Base-by-base conservation (phyloP, 2,888 invertebrate species). In the Leucania comma region DNA sequence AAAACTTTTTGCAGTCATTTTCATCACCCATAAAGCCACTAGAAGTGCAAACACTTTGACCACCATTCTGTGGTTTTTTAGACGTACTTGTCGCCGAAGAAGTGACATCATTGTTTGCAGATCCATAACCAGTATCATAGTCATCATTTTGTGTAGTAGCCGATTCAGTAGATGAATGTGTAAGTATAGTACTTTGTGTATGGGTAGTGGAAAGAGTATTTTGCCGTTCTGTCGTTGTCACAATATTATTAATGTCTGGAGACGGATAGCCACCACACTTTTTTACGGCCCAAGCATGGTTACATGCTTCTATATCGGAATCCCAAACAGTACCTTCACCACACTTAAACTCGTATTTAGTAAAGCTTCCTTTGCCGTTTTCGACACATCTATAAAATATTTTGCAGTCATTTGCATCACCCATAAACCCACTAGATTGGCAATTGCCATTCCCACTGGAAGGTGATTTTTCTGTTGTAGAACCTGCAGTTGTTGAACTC, bases 301-400 rank as follows among this genome's bases (percentile, higher is more conserved):
- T 97, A 86, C 97, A 97, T 1, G 96, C 96, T 83, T 95, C 93
- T 60, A 96, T 91, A 66, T 91, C 90, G 42, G 95, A 88, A 90
- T 97, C 97, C 97, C 97, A 97, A 29, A 96, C 96, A 4, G 97
- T 97, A 46, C 97, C 97, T 72, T 97, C 96, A 2, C 97, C 97
- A 86, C 98, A 98, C 48, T 94, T 93, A 86, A 97, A 98, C 63
- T 97, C 96, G 86, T 97, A 96, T 88, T 95, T 96, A 14, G 91
- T 96, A 75, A 93, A 97, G 17, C 96, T 95, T 22, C 96, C 97
- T 67, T 95, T 96, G n/a, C 96, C 97, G 83, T 97, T 96, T 72
- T 96, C 91, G 0, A 97, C 97, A 87, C 97, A 97, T n/a, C 97
- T 96, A 86, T 97, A 97, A 89, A 97, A 97, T 86, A 96, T 96